Evolutionary conservation across 2,797 vertebrate genomes (phyloP).

Genomic region (Melanotaenia nigrans): DNA sequence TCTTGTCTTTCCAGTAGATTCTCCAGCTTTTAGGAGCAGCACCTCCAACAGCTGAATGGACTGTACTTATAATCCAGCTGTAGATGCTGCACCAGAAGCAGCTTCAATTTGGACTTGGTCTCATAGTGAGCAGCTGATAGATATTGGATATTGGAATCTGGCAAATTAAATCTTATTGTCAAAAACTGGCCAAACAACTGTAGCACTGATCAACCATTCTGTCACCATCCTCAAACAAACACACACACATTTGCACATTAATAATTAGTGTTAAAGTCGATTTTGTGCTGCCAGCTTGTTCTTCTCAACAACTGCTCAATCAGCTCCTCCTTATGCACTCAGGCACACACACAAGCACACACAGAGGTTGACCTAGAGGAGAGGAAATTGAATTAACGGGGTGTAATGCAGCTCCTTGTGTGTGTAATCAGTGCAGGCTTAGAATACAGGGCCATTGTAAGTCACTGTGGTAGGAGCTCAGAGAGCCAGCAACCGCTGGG

Average conservation of each 20-base stretch:
- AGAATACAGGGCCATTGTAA: conserved; percentile 75
- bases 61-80: conserved; percentile 76
- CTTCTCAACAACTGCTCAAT: conserved; percentile 51
- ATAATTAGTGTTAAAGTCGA: conserved; percentile 8
- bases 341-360: conserved; percentile 44
- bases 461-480: conserved; percentile 40
- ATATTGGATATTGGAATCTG: not conserved
- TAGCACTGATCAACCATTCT: not conserved
- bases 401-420: conserved; percentile 79
- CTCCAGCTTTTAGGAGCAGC: conserved; percentile 91
- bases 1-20: conserved; percentile 76
- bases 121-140: not conserved
- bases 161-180: not conserved
- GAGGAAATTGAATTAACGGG: conserved; percentile 81
- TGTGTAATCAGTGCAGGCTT: conserved; percentile 77
- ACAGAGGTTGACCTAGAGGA: conserved; percentile 60
- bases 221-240: not conserved
- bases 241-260: not conserved
- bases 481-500: conserved; percentile 63
- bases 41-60: conserved; percentile 83
- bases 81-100: conserved; percentile 96
- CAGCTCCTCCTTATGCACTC: conserved; percentile 42
- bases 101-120: conserved; percentile 83
- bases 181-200: not conserved
- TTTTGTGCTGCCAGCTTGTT: conserved; percentile 44